Evolutionary conservation across 2,888 invertebrate species (phyloP).

Genomic region (Aplocera efformata): DNA sequence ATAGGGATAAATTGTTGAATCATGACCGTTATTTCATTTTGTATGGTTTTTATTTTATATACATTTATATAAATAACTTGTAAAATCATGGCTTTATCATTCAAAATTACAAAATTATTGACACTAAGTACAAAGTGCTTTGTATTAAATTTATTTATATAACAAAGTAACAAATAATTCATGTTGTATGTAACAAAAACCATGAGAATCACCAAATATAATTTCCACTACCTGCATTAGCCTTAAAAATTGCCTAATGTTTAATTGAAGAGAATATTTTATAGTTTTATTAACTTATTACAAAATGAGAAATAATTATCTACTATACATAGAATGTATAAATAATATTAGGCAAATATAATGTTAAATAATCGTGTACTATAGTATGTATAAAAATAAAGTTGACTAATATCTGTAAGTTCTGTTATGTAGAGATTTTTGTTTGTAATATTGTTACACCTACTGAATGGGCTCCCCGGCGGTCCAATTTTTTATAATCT

Average conservation of each 20-base stretch:
- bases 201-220: conserved; percentile 74
- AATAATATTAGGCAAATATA: conserved; percentile 71
- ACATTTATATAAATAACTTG: conserved; percentile 3
- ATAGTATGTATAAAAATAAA: conserved; percentile 78
- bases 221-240: conserved; percentile 76
- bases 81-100: conserved; percentile 10
- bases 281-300: conserved; percentile 81
- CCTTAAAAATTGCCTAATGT: conserved; percentile 77
- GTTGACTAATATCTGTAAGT: conserved; percentile 80
- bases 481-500: conserved; percentile 81
- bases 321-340: conserved; percentile 79
- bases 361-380: conserved; percentile 78
- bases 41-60: not conserved
- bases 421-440: conserved; percentile 81
- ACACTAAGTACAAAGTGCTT: conserved; percentile 78
- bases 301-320: conserved; percentile 74
- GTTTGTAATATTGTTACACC: conserved; percentile 79
- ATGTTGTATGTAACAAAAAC: conserved; percentile 60
- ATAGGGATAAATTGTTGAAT: not conserved
- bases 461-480: conserved; percentile 71
- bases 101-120: conserved; percentile 24
- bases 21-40: not conserved
- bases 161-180: conserved; percentile 52
- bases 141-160: conserved; percentile 49
- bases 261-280: conserved; percentile 77